A percentile compares a stretch with the other conserved stretches of the same genome.
Evolutionary conservation across 2,113 vertebrate genomes (phyloP).

Genomic region (Chrysemys picta): DNA sequence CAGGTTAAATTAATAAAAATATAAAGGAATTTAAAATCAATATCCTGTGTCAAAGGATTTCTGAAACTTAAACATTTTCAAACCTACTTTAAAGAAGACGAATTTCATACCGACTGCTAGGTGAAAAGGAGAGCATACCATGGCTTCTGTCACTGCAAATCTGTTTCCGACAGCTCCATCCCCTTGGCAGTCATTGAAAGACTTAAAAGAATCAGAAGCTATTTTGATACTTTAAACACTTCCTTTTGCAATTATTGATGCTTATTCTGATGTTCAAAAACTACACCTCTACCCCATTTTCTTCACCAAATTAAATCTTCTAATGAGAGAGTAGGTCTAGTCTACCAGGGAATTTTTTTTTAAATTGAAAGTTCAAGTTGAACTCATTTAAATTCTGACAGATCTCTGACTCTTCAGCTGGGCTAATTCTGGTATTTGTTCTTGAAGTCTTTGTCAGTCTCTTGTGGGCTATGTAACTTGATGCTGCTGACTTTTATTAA

Average conservation of each 20-base stretch:
- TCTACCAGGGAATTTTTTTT: not conserved
- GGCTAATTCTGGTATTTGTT: constrained; percentile 47
- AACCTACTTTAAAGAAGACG: not conserved
- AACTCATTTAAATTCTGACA: constrained; percentile 23
- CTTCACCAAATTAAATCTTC: not conserved
- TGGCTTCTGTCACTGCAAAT: not conserved
- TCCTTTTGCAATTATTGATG: not conserved
- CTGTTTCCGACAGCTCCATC: not conserved
- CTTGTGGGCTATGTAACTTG: not conserved
- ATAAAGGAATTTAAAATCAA: not conserved
- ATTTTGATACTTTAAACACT: not conserved
- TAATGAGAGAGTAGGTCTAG: not conserved
- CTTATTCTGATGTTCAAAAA: not conserved
- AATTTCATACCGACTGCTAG: not conserved
- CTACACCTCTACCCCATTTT: not conserved
- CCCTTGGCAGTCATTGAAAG: accelerated
- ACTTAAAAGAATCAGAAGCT: not conserved
- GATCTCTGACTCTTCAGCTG: not conserved
- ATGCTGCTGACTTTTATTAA: constrained; percentile 32
- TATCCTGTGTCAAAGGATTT: not conserved
- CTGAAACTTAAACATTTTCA: not conserved
- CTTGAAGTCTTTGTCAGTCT: constrained; percentile 46
- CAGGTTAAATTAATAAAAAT: not conserved
- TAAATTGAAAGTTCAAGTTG: not conserved
- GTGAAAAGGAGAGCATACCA: not conserved